phyloP scores from a whole-genome alignment of 2,888 invertebrate genomes.

The Ennomos erosarius region DNA sequence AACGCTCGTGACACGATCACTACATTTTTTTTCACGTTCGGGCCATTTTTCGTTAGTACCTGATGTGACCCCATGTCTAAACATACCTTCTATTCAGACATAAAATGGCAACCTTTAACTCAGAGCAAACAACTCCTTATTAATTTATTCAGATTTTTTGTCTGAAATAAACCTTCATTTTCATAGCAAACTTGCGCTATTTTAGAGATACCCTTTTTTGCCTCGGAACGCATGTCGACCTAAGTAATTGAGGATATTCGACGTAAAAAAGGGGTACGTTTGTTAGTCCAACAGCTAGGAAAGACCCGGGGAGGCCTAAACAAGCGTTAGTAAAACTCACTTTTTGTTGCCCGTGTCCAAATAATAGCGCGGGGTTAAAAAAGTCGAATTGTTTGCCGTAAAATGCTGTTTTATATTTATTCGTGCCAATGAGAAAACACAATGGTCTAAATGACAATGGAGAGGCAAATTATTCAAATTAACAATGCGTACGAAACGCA shows the following conservation, averaged over 20 bases:
- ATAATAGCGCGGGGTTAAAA: constrained; percentile 24
- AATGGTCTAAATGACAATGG: constrained; percentile 1
- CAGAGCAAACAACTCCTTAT: constrained; percentile 5
- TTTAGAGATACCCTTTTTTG: constrained; percentile 42
- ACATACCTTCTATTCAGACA: not conserved
- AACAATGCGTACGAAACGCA: no score
- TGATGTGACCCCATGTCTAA: no score
- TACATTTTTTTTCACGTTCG: no score
- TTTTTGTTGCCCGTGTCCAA: constrained; percentile 37
- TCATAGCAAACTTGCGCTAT: constrained; percentile 31
- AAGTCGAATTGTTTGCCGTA: constrained; percentile 30
- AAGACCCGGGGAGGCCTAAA: constrained; percentile 25
- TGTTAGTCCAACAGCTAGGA: constrained; percentile 32
- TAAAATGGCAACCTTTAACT: not conserved
- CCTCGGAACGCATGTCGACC: constrained; percentile 29
- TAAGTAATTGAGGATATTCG: constrained; percentile 43
- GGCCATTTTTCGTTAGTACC: no score
- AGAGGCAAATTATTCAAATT: no score
- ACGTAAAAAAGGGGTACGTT: constrained; percentile 43
- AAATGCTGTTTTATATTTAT: constrained; percentile 32
- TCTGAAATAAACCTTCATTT: constrained; percentile 24
- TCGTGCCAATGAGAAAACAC: constrained; percentile 21
- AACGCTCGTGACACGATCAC: no score
- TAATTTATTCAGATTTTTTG: constrained; percentile 29
- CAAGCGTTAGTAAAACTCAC: constrained; percentile 35